A percentile compares a stretch with the other conserved stretches of the same genome.
Evolutionary conservation across 2,888 invertebrate genomes (phyloP).

Genomic region (Drosophila monieri): DNA sequence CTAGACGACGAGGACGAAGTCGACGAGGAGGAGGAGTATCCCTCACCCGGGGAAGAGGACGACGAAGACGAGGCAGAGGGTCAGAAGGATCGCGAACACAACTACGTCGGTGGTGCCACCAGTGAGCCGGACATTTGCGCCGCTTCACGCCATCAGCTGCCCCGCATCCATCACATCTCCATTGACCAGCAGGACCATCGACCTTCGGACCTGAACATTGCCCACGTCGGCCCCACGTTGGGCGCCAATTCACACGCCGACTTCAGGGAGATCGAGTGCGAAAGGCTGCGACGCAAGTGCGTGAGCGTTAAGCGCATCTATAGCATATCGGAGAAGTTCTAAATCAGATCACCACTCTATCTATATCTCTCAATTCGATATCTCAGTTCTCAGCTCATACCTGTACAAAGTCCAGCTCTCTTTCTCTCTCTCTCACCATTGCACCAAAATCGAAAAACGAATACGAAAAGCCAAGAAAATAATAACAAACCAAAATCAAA

Average conservation of each 20-base stretch:
- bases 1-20: conserved; percentile 7
- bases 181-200: conserved; percentile 41
- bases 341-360: conserved; percentile 43
- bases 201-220: conserved; percentile 3
- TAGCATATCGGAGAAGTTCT: conserved; percentile 83
- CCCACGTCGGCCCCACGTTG: conserved; percentile 41
- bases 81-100: conserved; percentile 13
- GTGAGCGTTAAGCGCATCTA: conserved; percentile 83
- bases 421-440: conserved; percentile 18
- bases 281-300: conserved; percentile 82
- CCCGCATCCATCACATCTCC: conserved; percentile 67
- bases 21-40: conserved; percentile 2
- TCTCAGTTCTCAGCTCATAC: conserved; percentile 29
- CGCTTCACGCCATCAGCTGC: conserved; percentile 39
- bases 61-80: conserved; percentile 8
- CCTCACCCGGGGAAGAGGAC: not conserved
- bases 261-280: conserved; percentile 82
- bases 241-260: conserved; percentile 79
- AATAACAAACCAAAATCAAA: conserved; percentile 32
- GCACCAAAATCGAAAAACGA: conserved; percentile 33
- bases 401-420: conserved; percentile 37
- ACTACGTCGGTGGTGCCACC: conserved; percentile 56
- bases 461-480: conserved; percentile 16
- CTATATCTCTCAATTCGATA: conserved; percentile 35
- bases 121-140: conserved; percentile 68